Base-by-base conservation (phyloP, 2,888 invertebrate genomes). In the Xylocampa areola region DNA sequence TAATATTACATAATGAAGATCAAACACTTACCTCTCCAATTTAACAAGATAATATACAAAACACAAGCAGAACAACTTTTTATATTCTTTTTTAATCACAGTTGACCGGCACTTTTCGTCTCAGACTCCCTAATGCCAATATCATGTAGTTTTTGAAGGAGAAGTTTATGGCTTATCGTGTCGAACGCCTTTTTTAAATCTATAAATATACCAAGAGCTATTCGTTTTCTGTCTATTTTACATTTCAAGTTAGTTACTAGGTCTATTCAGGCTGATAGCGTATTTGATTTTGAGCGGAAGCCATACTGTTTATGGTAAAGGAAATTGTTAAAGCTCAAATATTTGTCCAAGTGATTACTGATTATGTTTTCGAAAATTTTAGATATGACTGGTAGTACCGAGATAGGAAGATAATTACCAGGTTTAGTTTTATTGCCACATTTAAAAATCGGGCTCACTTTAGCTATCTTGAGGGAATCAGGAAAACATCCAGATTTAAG, bases 351-450 rank as follows among this genome's bases (percentile, higher is more conserved):
- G 8, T 25, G 39, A 5, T 27, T 16, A 1, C 10, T 4, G 8
- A 39, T 13, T 16, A 27, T 16, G 14, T 27, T 39, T 23, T 39
- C 39, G 10, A 39, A 39, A 16, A 39, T 16, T 27, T 39, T 39
- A 0, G 39, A 39, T 3, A 25, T 39, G 7, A 35, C 4, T n/a
- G 35, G 19, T 4, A 35, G 19, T n/a, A 29, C 29, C 1, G 29
- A 29, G 29, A 35, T 35, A 1, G 35, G 35, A 5, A 16, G 35
- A 8, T 17, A 39, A 8, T 39, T 39, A 3, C 32, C 21, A 2
- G 43, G 43, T 2, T 44, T 33, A 7, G 43, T 32, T 14, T 21
- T 44, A 5, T 13, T 11, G 2, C 43, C 21, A 8, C 11, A 29
- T 13, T 44, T 44, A 17, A 21, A 32, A 13, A 44, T 32, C 0